phyloP scores from a whole-genome alignment of 2,888 invertebrate species.

The Lymantria dispar region DNA sequence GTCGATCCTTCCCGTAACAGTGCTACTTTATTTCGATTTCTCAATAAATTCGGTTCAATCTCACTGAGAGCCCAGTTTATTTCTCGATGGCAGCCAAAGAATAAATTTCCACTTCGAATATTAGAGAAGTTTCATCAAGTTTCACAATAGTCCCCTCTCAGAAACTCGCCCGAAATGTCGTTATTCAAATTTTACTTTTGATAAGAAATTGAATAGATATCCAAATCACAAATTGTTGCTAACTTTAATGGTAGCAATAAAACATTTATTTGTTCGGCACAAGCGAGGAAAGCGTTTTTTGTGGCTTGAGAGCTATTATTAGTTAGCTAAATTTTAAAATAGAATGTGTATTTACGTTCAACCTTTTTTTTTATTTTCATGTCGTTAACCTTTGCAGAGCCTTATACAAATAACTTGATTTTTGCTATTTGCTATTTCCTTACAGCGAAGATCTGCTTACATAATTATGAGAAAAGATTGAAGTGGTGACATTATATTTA shows the following conservation, averaged over 20 bases:
- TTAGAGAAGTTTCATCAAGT: conserved; percentile 68
- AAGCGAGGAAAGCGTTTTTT: conserved; percentile 2
- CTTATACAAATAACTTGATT: too few relatives aligned
- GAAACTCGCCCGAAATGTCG: conserved; percentile 63
- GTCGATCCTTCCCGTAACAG: conserved; percentile 40
- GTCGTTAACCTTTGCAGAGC: too few relatives aligned
- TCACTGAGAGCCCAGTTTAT: conserved; percentile 57
- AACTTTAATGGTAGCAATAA: conserved; percentile 52
- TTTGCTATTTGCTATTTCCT: too few relatives aligned
- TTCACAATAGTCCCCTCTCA: conserved; percentile 68
- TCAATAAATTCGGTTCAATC: conserved; percentile 64
- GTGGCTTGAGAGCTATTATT: not conserved
- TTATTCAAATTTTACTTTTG: conserved; percentile 72
- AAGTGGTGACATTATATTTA: too few relatives aligned
- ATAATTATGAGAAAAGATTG: too few relatives aligned
- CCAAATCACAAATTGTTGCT: conserved; percentile 55
- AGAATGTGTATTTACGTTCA: not conserved
- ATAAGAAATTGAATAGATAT: conserved; percentile 72
- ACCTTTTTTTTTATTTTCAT: too few relatives aligned
- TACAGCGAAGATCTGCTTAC: too few relatives aligned
- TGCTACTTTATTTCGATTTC: conserved; percentile 52
- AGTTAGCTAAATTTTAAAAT: not conserved
- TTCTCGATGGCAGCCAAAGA: conserved; percentile 62
- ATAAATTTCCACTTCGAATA: conserved; percentile 72
- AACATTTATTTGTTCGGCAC: conserved; percentile 34